Percentiles rank a stretch among this genome's conserved stretches.
These are phyloP conservation scores for Argopecten irradians DNA, from an alignment of 1,140 invertebrate genomes.

Conservation along the genomic window DNA sequence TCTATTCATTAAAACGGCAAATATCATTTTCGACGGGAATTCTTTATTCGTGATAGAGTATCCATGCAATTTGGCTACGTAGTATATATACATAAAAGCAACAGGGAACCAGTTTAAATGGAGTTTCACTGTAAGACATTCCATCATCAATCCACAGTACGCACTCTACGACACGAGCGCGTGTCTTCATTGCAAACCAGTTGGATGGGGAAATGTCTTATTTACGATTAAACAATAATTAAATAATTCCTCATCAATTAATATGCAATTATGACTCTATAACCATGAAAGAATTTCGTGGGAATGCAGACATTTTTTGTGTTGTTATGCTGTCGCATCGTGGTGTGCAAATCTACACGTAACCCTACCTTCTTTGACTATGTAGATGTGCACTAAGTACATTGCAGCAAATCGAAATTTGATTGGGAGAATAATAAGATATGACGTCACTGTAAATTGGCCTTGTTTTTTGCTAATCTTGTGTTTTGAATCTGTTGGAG, in stretches of 20 bases:
- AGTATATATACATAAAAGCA: not conserved
- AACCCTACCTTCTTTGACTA: not conserved
- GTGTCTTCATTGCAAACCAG: not conserved
- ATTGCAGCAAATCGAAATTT: not conserved
- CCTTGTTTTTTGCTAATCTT: no score
- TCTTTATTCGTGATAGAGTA: not conserved
- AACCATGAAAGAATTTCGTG: not conserved
- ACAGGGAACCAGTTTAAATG: not conserved
- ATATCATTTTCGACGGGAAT: not conserved
- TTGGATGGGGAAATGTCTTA: not conserved
- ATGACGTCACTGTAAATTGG: no score
- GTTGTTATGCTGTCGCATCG: not conserved
- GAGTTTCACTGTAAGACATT: not conserved
- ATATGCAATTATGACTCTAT: not conserved
- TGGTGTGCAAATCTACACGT: not conserved
- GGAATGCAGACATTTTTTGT: not conserved
- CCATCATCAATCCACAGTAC: not conserved
- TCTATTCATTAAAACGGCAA: slow-evolving; percentile 17
- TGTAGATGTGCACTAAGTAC: not conserved
- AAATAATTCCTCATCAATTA: not conserved
- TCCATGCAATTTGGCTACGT: not conserved
- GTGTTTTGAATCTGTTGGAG: no score
- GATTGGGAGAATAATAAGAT: not conserved
- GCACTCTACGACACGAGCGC: not conserved
- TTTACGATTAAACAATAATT: not conserved